These are phyloP conservation scores for Hyperoplus lanceolatus DNA, from an alignment of 2,797 vertebrate genomes.

Conservation along the genomic window DNA sequence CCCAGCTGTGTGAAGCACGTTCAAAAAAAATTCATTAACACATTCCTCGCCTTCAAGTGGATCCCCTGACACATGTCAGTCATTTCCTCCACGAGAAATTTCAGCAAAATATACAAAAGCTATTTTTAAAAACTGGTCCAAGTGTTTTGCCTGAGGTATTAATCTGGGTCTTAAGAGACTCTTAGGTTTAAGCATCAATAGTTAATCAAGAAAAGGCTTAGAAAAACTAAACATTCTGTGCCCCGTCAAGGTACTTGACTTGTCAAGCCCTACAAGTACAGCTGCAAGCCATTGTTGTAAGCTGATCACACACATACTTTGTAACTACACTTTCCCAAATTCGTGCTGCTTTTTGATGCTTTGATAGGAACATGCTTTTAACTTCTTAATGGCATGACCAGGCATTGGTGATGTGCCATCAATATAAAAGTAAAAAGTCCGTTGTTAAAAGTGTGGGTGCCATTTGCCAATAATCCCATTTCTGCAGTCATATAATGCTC, in stretches of 20 bases:
- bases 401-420: not conserved
- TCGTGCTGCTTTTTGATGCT: too few relatives aligned
- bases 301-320: not conserved
- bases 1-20: conserved; percentile 20
- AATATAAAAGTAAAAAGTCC: not conserved
- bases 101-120: conserved; percentile 32
- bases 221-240: too few relatives aligned
- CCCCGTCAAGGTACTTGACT: too few relatives aligned
- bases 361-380: too few relatives aligned
- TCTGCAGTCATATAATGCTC: not conserved
- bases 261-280: too few relatives aligned
- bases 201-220: not conserved
- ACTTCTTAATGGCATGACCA: not conserved
- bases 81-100: conserved; percentile 35
- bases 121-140: not conserved
- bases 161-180: not conserved
- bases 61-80: conserved; percentile 24
- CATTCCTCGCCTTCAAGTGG: conserved; percentile 27
- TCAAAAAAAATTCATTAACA: conserved; percentile 33
- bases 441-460: not conserved
- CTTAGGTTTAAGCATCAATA: not conserved
- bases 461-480: not conserved
- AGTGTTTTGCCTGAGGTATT: not conserved
- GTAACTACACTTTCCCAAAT: not conserved
- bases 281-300: not conserved